Base-by-base conservation (phyloP, 2,797 vertebrate genomes). In the Catharus ustulatus region DNA sequence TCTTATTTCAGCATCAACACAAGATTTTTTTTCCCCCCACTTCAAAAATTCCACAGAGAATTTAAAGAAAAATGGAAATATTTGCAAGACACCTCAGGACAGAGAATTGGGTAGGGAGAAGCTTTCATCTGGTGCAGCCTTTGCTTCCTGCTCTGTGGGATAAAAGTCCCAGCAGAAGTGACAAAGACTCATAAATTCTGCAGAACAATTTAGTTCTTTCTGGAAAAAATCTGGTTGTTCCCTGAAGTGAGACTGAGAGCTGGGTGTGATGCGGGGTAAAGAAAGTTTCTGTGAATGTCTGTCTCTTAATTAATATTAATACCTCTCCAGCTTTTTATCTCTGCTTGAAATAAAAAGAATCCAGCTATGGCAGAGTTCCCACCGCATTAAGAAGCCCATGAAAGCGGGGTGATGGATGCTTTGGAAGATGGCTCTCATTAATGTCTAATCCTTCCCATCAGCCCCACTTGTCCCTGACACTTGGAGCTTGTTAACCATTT, bases 301-400 rank as follows among this genome's bases (percentile, higher is more conserved):
- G 67, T 91, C 89, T 93, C 87, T 92, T 91, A 95, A 95, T 97
- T 94, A 95, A 95, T 96, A 97, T 94, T 93, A 95, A 95, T 96
- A 89, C 29, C 61, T 79, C 76, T 74, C 88, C 43, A 49, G 93
- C 72, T 91, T 95, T 96, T 85, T 83, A 92, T 94, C 72, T 96
- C 77, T 93, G 94, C 95, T 96, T 96, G 93, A 94, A 93, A 95
- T 95, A 91, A 95, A 96, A 96, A 58, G 78, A 85, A 86, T 38
- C 69, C 82, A 86, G 89, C 64, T 43, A 48, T 95, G 92, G 93
- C 95, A 95, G 76, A 72, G 91, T 69, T 96, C 95, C 95, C 92
- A 95, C 87, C 54, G 9, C 84, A 95, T 95, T 95, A 96, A 95
- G 94, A 69, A 93, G 59, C 79, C 81, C 84, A 17, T 66, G 90